Evolutionary conservation across 2,113 vertebrate species (phyloP).

Genomic region (Eudyptes chrysolophus): DNA sequence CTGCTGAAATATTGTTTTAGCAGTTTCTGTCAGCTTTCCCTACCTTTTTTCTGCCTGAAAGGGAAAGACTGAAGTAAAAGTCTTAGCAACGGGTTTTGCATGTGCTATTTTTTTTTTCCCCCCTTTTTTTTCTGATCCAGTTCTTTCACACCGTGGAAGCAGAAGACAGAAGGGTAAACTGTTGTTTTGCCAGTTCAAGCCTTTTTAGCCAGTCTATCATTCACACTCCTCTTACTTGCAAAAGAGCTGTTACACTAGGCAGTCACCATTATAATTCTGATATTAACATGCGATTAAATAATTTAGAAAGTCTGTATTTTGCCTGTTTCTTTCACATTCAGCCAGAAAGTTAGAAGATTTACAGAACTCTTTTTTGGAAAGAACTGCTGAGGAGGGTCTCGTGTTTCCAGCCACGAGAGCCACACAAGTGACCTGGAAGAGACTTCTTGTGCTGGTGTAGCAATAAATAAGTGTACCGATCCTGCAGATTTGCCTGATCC

Average conservation of each 20-base stretch:
- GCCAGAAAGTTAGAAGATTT: neutral
- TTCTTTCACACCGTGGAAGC: conserved; percentile 4
- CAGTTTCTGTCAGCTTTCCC: conserved; percentile 56
- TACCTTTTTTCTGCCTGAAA: conserved; percentile 46
- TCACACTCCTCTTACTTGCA: neutral
- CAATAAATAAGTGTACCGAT: neutral
- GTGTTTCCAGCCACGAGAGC: neutral
- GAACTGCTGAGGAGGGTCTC: neutral
- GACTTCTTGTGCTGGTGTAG: neutral
- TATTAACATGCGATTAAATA: neutral
- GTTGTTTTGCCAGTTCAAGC: neutral
- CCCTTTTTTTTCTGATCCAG: neutral
- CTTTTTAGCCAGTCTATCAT: neutral
- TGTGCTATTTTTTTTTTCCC: neutral
- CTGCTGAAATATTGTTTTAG: conserved; percentile 72
- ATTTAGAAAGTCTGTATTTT: neutral
- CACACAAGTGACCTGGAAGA: neutral
- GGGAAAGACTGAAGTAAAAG: conserved; percentile 2
- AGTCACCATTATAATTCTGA: neutral
- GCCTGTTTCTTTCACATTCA: neutral
- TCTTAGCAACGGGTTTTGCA: conserved; percentile 15
- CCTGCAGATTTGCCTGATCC: neutral
- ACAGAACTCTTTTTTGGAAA: neutral
- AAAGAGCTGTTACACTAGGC: neutral
- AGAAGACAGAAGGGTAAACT: neutral